A percentile compares a stretch with the other conserved stretches of the same genome.
These are phyloP conservation scores for Glomeris maerens DNA, from an alignment of 1,140 invertebrate species.

Conservation along the genomic window DNA sequence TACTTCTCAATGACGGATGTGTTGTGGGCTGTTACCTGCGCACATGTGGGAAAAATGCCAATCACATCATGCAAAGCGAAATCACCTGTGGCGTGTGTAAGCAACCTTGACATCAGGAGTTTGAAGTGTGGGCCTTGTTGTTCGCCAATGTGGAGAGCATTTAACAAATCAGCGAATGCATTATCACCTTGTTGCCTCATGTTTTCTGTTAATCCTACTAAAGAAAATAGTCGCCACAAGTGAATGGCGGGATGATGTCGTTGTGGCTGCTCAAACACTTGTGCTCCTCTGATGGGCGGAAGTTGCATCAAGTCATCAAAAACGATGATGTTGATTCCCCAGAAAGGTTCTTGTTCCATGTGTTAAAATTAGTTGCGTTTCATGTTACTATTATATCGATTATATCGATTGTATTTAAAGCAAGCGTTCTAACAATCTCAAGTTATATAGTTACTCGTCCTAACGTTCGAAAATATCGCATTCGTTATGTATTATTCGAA, in stretches of 20 bases:
- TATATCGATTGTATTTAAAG: too few relatives aligned
- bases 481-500: too few relatives aligned
- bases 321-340: background rate
- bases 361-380: background rate
- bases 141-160: slow-evolving; percentile 15
- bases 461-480: too few relatives aligned
- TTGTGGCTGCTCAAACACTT: slow-evolving; percentile 25
- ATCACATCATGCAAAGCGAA: slow-evolving; percentile 12
- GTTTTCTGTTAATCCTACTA: slow-evolving; percentile 27
- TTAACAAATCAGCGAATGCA: slow-evolving; percentile 16
- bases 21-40: slow-evolving; percentile 11
- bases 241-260: slow-evolving; percentile 23
- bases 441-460: background rate
- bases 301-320: slow-evolving; percentile 17
- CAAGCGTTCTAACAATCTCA: too few relatives aligned
- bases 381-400: too few relatives aligned
- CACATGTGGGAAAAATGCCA: slow-evolving; percentile 14
- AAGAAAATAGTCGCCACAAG: slow-evolving; percentile 24
- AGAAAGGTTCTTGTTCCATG: too few relatives aligned
- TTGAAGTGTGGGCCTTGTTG: slow-evolving; percentile 11
- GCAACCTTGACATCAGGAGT: slow-evolving; percentile 10
- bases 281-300: slow-evolving; percentile 24
- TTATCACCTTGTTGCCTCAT: slow-evolving; percentile 21
- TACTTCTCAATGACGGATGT: slow-evolving; percentile 10
- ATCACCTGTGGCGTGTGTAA: slow-evolving; percentile 4